These are phyloP conservation scores for Saccopteryx bilineata DNA, from an alignment of 2,113 vertebrate genomes.

Conservation along the genomic window DNA sequence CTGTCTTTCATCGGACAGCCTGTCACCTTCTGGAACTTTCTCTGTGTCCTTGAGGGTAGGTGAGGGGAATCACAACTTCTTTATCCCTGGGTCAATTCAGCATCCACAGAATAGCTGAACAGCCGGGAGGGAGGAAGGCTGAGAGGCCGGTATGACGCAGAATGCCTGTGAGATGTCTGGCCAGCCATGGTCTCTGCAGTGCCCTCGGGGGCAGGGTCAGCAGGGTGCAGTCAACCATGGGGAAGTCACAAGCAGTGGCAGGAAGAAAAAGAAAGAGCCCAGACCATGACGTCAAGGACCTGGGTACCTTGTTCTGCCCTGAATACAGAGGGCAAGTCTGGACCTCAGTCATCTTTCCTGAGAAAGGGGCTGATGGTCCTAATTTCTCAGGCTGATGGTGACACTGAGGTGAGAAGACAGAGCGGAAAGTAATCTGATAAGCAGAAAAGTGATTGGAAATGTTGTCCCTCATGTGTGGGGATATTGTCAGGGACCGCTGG, in stretches of 20 bases:
- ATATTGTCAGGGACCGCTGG: background rate
- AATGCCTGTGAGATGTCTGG: background rate
- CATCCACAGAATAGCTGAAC: background rate
- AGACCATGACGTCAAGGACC: background rate
- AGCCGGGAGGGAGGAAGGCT: too few species aligned
- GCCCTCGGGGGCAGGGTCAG: background rate
- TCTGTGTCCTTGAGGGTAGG: background rate
- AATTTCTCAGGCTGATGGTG: background rate
- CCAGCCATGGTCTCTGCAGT: accelerated
- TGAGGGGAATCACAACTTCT: background rate
- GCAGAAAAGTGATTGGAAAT: background rate
- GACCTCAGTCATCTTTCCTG: background rate
- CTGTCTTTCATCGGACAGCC: background rate
- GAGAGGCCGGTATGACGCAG: background rate
- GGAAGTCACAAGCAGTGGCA: too few species aligned
- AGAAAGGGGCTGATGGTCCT: background rate
- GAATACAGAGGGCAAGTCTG: background rate
- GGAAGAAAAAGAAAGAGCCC: background rate
- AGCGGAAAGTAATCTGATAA: background rate
- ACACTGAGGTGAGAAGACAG: background rate
- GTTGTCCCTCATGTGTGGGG: accelerated
- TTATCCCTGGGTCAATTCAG: background rate
- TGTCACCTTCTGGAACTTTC: background rate
- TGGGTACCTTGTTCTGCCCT: accelerated
- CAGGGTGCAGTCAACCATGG: accelerated